Percentiles rank a stretch among this genome's conserved stretches.
Evolutionary conservation across 2,113 vertebrate genomes (phyloP).

Genomic region (Acanthochromis polyacanthus): DNA sequence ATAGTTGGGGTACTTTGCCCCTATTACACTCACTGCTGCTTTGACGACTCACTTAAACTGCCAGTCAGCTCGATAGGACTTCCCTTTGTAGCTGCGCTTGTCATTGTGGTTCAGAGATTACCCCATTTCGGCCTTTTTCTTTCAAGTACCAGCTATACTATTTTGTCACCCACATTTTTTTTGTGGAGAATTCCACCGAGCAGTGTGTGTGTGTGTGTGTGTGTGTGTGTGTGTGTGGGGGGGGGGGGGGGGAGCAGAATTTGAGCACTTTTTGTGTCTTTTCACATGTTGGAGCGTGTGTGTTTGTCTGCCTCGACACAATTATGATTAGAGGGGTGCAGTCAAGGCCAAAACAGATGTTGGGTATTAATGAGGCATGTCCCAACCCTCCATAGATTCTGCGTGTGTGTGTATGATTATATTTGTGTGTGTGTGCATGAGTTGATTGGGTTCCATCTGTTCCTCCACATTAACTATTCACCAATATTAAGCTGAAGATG

Average conservation of each 20-base stretch:
- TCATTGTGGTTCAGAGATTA: not conserved
- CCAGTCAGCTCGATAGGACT: not conserved
- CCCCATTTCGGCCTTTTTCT: not conserved
- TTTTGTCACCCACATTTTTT: not conserved
- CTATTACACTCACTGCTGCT: not conserved
- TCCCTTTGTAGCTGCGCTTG: not conserved
- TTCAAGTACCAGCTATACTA: not conserved
- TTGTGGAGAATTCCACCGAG: too few relatives aligned
- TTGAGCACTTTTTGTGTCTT: not conserved
- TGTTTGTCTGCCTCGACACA: not conserved
- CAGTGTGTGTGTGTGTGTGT: too few relatives aligned
- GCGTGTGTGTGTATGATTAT: constrained; percentile 11
- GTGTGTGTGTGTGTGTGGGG: too few relatives aligned
- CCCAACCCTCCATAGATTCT: constrained; percentile 33
- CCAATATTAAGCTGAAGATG: constrained; percentile 31
- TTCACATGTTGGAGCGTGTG: not conserved
- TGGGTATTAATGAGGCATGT: constrained; percentile 70
- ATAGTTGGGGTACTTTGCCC: not conserved
- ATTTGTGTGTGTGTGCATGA: constrained; percentile 14
- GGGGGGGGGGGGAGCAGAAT: not conserved
- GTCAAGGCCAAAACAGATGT: constrained; percentile 67
- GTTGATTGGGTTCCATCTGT: constrained; percentile 58
- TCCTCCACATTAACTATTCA: constrained; percentile 54
- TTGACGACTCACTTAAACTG: not conserved
- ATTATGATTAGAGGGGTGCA: constrained; percentile 31